A percentile compares a stretch with the other conserved stretches of the same genome.
phyloP scores from a whole-genome alignment of 53 echinoderm and acorn worm species.

The Luidia sarsii region DNA sequence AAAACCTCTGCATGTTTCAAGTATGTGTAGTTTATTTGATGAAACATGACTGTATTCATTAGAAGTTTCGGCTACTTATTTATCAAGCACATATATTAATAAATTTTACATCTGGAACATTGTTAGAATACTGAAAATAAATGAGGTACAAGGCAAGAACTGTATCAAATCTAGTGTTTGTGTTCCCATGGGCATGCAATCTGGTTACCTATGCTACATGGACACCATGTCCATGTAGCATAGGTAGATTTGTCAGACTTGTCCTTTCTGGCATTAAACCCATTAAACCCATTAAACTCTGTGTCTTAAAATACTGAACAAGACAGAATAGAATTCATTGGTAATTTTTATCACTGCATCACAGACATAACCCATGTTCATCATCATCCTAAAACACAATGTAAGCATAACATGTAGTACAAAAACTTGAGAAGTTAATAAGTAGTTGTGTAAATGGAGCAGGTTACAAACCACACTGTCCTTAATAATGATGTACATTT shows the following conservation, averaged over 20 bases:
- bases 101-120: neutral
- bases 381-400: neutral
- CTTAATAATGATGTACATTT: neutral
- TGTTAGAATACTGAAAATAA: constrained; percentile 5
- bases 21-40: neutral
- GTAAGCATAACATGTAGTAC: neutral
- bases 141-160: constrained; percentile 1
- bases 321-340: neutral
- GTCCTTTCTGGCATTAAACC: neutral
- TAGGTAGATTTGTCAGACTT: neutral
- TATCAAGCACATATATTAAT: constrained; percentile 2
- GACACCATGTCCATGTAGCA: neutral
- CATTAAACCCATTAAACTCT: neutral
- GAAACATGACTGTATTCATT: constrained; percentile 3
- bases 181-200: neutral
- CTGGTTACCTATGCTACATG: constrained; percentile 9
- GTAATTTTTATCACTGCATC: neutral
- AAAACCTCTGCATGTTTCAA: neutral
- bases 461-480: neutral
- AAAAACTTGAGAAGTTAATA: neutral
- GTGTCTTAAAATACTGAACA: neutral
- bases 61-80: neutral
- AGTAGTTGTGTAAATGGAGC: neutral
- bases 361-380: neutral
- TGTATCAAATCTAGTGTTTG: neutral